Evolutionary conservation across 2,113 vertebrate genomes (phyloP).

Genomic region (Ceyx cyanopectus): DNA sequence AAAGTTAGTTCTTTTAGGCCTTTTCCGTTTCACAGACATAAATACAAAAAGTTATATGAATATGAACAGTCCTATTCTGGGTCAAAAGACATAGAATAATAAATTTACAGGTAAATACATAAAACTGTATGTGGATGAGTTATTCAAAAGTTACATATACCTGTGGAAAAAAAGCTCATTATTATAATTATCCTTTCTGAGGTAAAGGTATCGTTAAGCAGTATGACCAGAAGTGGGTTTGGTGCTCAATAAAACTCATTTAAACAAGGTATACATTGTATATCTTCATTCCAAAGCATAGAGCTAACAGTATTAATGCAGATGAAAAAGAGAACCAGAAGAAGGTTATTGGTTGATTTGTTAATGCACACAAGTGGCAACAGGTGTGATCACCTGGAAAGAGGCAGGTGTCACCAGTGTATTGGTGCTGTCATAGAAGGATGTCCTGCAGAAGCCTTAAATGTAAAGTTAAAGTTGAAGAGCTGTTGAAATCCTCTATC

Average conservation of each 20-base stretch:
- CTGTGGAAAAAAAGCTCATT: conserved; percentile 3
- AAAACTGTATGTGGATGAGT: background rate
- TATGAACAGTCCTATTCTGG: background rate
- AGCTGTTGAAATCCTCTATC: conserved; percentile 56
- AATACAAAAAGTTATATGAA: background rate
- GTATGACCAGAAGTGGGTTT: conserved; percentile 13
- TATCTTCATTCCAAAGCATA: conserved; percentile 19
- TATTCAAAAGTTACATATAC: conserved; percentile 5
- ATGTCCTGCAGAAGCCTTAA: conserved; percentile 15
- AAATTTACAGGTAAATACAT: background rate
- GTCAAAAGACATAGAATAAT: background rate
- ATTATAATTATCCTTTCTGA: background rate
- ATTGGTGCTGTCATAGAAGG: conserved; percentile 14
- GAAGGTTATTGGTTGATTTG: conserved; percentile 27
- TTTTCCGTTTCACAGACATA: background rate
- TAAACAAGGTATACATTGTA: conserved; percentile 1
- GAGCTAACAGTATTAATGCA: background rate
- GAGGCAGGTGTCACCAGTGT: conserved; percentile 5
- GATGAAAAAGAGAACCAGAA: background rate
- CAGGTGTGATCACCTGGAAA: conserved; percentile 40
- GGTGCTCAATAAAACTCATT: conserved; percentile 26
- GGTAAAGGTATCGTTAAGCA: conserved; percentile 13
- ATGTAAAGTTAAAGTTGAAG: conserved; percentile 41
- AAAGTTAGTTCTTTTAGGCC: background rate
- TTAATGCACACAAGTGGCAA: conserved; percentile 14